Evolutionary conservation across 2,888 invertebrate genomes (phyloP).

Genomic region (Osmoderma eremita): DNA sequence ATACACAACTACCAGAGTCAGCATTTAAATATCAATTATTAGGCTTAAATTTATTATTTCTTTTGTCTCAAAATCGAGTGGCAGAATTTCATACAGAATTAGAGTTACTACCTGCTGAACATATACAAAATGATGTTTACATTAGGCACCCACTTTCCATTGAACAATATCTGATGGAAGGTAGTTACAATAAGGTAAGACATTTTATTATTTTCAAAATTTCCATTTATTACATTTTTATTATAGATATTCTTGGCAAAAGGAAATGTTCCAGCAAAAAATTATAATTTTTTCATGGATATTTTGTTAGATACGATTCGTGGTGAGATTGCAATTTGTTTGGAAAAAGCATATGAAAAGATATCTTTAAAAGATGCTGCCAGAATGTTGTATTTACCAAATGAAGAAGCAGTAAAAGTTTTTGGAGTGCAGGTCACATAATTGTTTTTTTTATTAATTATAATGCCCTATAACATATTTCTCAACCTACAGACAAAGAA

Average conservation of each 20-base stretch:
- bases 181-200: conserved; percentile 93
- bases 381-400: conserved; percentile 85
- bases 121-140: conserved; percentile 92
- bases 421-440: conserved; percentile 79
- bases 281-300: conserved; percentile 97
- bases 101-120: conserved; percentile 90
- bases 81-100: conserved; percentile 99
- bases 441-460: conserved; percentile 11
- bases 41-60: conserved; percentile 91
- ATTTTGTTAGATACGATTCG: conserved; percentile 94
- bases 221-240: neutral
- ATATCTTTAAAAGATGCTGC: conserved; percentile 89
- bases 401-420: conserved; percentile 79
- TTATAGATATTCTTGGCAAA: conserved; percentile 84
- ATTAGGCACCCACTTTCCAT: conserved; percentile 94
- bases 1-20: conserved; percentile 87
- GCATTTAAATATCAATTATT: conserved; percentile 93
- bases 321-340: conserved; percentile 95
- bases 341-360: conserved; percentile 95
- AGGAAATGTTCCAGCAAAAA: conserved; percentile 95
- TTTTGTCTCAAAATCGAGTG: conserved; percentile 94
- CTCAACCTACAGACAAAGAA: conserved; percentile 71
- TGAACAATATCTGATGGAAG: conserved; percentile 99
- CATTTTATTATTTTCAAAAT: conserved; percentile 5
- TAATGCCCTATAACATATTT: neutral